Base-by-base conservation (phyloP, 2,797 vertebrate genomes). In the Psittacula derbiana region DNA sequence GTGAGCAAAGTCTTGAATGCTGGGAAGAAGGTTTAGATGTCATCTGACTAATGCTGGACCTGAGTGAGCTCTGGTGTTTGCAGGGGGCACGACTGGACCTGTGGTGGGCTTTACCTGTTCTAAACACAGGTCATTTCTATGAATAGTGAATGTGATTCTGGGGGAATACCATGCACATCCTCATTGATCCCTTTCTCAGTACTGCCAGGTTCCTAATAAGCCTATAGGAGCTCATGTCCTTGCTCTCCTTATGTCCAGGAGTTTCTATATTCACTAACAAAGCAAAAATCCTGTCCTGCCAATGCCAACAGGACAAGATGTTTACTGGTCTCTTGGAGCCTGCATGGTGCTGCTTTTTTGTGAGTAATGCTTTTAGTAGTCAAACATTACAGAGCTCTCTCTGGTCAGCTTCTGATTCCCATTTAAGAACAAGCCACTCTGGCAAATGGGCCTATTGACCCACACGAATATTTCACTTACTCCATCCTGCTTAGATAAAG, bases 401-500 rank as follows among this genome's bases (percentile, higher is more conserved):
- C 74, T 46, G 41, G 31, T 40, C 0, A 0, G 49, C 46, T 43
- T 80, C 67, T 46, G 46, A 69, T 28, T 87, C 49, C 71, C 52
- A 31, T 83, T 96, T 89, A 78, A 92, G 80, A 79, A 44, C 38
- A 70, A 90, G 79, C 64, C 72, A 82, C 90, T 96, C 83, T 49
- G 66, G 46, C 20, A 96, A 92, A 89, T 83, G 76, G 86, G 90
- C 88, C 79, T 82, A 62, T 88, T 92, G 90, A 83, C 84, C 75
- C 65, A 66, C 33, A 49, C 1, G 7, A 92, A 71, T 6, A 6
- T 94, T 94, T 89, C 69, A 17, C 52, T 93, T 85, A 78, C 41
- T 92, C 75, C 62, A 16, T 49, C 25, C 40, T 25, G 52, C 88
- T 82, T 80, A 93, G 95, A 87, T 16, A 47, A 92, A 91, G 66